Evolutionary conservation across 2,888 invertebrate genomes (phyloP), one percentile per base, ranked within the genome.

Genomic region (Sesamia inferens): DNA sequence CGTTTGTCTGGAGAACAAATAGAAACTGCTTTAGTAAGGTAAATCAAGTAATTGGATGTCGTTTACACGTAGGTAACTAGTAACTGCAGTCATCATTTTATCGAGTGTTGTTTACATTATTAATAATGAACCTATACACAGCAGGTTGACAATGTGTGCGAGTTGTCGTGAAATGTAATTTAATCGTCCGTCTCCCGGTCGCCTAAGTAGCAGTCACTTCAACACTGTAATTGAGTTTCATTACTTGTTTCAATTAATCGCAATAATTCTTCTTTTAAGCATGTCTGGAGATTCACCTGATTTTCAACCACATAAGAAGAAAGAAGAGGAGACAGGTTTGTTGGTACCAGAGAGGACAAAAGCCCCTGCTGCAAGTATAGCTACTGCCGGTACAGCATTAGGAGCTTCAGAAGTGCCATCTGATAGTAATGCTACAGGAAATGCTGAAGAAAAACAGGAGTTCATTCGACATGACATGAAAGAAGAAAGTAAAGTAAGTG

Each of bases 271-370:
- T 81, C 78, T 85, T 90, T 90, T 80, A 88, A 95, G 95, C 81
- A 96, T 95, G 95, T 93, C 95, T 82, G 95, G 94, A 65, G 95
- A 95, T 83, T 93, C 95, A 62, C 88, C 91, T 79, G 92, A 89
- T 71, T 90, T 90, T 68, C 90, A 92, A 79, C 83, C 90, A n/a
- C 88, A 90, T 67, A 94, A 93, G 86, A 94, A 93, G 71, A 93
- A 93, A 85, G 94, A 95, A 79, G 94, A 95, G 68, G 94, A 94
- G 68, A 78, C 89, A 8, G 89, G 88, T 70, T 86, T 93, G 44
- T 82, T 94, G 39, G 88, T 92, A 65, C 88, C 93, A 5, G 93
- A 93, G 19, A 88, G 85, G 59, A 84, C 89, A 51, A 90, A 89
- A 75, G 84, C 79, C 65, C 87, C 90, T 10, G 81, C 88, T 71